These are phyloP conservation scores for Cladorhizidae sp. DNA, from an alignment of 37 sponge, comb jelly and placozoan genomes.

Conservation along the genomic window DNA sequence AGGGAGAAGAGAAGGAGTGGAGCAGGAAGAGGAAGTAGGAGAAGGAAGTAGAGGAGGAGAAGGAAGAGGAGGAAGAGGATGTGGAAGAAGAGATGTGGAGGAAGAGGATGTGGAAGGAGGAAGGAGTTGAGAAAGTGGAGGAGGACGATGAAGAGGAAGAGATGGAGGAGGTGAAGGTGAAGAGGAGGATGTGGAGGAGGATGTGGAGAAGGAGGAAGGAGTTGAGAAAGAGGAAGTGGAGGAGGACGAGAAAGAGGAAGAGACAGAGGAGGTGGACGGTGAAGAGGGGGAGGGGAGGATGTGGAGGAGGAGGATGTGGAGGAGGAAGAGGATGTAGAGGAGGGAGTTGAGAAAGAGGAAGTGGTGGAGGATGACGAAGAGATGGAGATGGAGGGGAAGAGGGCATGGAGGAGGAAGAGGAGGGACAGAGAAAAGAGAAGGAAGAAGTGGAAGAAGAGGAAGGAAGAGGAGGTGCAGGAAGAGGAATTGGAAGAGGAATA, in stretches of 20 bases:
- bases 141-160: background rate
- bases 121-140: background rate
- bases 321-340: background rate
- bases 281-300: no score
- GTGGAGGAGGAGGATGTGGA: no score
- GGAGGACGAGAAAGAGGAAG: background rate
- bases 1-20: background rate
- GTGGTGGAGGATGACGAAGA: constrained; percentile 72
- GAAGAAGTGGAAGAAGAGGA: no score
- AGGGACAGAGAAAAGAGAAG: background rate
- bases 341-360: background rate
- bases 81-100: no score
- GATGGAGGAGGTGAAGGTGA: background rate
- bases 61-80: background rate
- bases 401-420: background rate
- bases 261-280: no score
- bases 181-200: no score
- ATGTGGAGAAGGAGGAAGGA: background rate
- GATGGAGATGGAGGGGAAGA: background rate
- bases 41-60: background rate
- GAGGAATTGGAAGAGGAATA: no score
- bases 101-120: no score
- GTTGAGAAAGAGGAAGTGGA: background rate
- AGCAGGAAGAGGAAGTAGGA: background rate
- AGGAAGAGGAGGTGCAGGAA: no score